phyloP scores from a whole-genome alignment of 2,113 vertebrate species.

The Myrmophylax atrothorax region DNA sequence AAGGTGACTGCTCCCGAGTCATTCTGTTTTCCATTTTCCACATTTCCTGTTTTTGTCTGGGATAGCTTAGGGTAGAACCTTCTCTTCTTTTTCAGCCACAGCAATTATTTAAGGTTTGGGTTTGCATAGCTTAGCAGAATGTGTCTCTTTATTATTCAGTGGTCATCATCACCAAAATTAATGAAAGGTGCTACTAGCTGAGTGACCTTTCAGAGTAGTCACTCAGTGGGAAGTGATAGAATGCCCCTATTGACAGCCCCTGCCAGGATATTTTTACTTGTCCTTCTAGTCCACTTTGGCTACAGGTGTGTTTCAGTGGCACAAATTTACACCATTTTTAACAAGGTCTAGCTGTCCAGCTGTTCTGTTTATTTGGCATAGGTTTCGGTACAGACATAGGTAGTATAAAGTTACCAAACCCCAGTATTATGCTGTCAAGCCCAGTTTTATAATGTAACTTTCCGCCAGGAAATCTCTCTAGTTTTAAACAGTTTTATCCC shows the following conservation, averaged over 20 bases:
- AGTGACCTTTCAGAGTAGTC: background rate
- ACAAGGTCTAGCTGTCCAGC: background rate
- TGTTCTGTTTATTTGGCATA: background rate
- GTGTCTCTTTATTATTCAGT: background rate
- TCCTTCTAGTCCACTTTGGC: background rate
- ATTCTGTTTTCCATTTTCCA: background rate
- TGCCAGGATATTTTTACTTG: background rate
- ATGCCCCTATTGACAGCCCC: background rate
- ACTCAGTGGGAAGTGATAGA: background rate
- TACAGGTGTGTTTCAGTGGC: background rate
- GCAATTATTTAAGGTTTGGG: background rate
- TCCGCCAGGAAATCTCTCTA: background rate
- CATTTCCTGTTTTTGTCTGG: background rate
- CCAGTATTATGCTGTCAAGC: background rate
- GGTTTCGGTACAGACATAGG: background rate
- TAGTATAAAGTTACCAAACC: background rate
- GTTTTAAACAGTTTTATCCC: background rate
- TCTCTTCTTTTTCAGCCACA: background rate
- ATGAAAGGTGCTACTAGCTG: background rate
- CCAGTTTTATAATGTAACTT: background rate
- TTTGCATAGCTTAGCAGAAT: background rate
- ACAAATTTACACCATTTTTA: background rate
- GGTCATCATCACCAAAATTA: background rate
- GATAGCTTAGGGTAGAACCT: background rate
- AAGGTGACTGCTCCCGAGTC: background rate